Evolutionary conservation across 2,113 vertebrate genomes (phyloP), one percentile per base, ranked within the genome.

Genomic region (Cygnus buccinator): DNA sequence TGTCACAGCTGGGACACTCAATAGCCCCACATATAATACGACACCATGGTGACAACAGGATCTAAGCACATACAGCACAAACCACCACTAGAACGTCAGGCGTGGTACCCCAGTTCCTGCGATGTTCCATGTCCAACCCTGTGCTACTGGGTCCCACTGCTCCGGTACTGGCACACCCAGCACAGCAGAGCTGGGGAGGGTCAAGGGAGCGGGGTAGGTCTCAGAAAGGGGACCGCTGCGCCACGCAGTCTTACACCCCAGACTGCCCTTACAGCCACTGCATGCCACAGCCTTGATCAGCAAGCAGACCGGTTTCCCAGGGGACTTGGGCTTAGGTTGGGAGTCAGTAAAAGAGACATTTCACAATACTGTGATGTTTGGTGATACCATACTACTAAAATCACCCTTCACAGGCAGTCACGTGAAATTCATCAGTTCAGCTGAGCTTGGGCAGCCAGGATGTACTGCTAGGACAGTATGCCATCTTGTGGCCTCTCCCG

Each of bases 1-100:
- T 84, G 41, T 25, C 84, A 48, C 61, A 75, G 57, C 0, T 0
- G 41, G 31, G 73, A 31, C 19, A 39, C 15, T 6, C 6, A 2
- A 29, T 4, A 75, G 37, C 59, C 55, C 29, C 19, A 31, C 9
- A 25, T 44, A 39, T 4, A 50, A 43, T 41, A 8, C 1, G 0
- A 59, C 62, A 43, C 21, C 4, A 6, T 1, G 31, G 16, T 17
- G 17, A 41, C 13, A 19, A 22, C 1, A 0, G 31, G 26, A 54
- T 7, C 31, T 19, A 37, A 52, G 54, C 44, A 46, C 26, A 20
- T 1, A 0, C 6, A 11, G 25, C 18, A 44, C 33, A 11, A 25
- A 63, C 22, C 73, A 26, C 13, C 54, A 71, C 28, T 31, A 46
- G 17, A 41, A 23, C 35, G 35, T 12, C 54, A 57, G 23, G 13